phyloP scores from a whole-genome alignment of 53 echinoderm and acorn worm species.

The Astropecten irregularis region DNA sequence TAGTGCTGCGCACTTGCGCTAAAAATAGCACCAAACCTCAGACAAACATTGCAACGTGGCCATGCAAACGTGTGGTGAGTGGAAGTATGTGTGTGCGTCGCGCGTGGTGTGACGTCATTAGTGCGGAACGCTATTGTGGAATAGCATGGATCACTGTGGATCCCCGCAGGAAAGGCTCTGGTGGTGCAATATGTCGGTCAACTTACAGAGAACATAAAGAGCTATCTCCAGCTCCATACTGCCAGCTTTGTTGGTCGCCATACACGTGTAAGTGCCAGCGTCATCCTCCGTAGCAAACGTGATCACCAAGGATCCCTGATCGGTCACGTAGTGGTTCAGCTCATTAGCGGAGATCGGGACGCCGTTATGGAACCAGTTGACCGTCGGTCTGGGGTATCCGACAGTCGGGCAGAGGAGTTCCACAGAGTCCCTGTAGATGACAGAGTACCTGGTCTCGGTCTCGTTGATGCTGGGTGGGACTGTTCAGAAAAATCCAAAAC shows the following conservation, averaged over 20 bases:
- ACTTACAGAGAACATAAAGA: constrained; percentile 83
- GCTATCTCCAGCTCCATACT: constrained; percentile 63
- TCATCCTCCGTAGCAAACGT: constrained; percentile 69
- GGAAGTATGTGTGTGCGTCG: too few species aligned
- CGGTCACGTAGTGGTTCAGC: constrained; percentile 61
- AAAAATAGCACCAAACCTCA: too few species aligned
- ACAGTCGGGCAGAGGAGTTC: constrained; percentile 69
- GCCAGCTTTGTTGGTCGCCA: constrained; percentile 75
- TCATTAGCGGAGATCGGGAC: constrained; percentile 65
- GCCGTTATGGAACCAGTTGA: constrained; percentile 83
- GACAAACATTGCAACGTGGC: too few species aligned
- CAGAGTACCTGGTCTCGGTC: constrained; percentile 68
- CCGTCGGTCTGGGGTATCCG: constrained; percentile 72
- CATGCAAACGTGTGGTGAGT: too few species aligned
- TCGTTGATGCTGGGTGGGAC: constrained; percentile 63
- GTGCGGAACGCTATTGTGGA: too few species aligned
- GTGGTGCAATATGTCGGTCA: too few species aligned
- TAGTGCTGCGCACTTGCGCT: too few species aligned
- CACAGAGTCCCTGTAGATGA: constrained; percentile 62
- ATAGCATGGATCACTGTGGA: too few species aligned
- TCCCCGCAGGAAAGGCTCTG: too few species aligned
- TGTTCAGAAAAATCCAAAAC: too few species aligned
- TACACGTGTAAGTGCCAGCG: constrained; percentile 79
- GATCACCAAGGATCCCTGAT: constrained; percentile 69
- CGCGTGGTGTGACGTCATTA: too few species aligned